Evolutionary conservation across 2,797 vertebrate genomes (phyloP).

Genomic region (Microtus californicus): DNA sequence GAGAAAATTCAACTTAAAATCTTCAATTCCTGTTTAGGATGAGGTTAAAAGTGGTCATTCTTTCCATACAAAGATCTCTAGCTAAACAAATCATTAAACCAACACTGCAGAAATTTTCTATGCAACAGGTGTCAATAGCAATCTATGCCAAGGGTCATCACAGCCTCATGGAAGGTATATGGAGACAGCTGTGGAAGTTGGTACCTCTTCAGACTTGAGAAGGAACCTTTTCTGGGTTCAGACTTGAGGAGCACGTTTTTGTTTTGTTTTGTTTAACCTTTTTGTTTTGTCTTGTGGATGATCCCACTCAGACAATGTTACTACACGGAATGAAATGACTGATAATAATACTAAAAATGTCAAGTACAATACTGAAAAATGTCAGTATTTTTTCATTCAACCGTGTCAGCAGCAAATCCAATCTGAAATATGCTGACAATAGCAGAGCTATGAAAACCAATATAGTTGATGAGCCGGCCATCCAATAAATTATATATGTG

Average conservation of each 20-base stretch:
- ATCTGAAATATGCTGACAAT: constrained; percentile 83
- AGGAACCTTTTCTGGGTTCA: not conserved
- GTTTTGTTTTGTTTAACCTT: not conserved
- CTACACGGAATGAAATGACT: constrained; percentile 74
- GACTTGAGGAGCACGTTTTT: not conserved
- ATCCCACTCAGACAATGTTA: constrained; percentile 66
- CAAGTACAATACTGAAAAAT: constrained; percentile 77
- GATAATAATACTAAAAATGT: constrained; percentile 80
- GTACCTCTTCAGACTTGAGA: not conserved
- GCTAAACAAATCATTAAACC: constrained; percentile 2
- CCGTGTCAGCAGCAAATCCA: constrained; percentile 82
- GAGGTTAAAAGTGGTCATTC: not conserved
- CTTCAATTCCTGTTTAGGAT: not conserved
- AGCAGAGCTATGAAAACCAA: constrained; percentile 78
- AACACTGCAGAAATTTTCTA: not conserved
- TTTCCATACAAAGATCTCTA: not conserved
- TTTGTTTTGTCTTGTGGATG: not conserved
- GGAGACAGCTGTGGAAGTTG: not conserved
- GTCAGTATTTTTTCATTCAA: constrained; percentile 82
- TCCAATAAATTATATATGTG: constrained; percentile 82
- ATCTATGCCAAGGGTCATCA: not conserved
- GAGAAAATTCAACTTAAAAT: constrained; percentile 3
- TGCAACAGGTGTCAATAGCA: constrained; percentile 11
- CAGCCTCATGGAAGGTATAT: accelerated
- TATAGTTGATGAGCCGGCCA: constrained; percentile 77